Percentiles rank a stretch among this genome's conserved stretches.
phyloP scores from a whole-genome alignment of 2,797 vertebrate species.

The Anabacerthia variegaticeps region DNA sequence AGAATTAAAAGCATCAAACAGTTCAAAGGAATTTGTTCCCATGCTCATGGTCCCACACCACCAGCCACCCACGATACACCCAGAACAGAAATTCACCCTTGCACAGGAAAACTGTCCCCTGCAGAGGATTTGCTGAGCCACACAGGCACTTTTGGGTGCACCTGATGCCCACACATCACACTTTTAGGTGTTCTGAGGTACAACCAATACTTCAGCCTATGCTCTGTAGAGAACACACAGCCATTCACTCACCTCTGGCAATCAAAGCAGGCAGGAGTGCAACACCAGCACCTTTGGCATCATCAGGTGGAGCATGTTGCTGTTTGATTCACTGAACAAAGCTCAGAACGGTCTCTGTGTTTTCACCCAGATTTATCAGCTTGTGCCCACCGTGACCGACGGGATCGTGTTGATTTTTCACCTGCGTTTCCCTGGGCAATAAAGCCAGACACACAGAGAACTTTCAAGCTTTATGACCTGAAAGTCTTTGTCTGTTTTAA shows the following conservation, averaged over 20 bases:
- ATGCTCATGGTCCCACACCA: accelerated
- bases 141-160: accelerated
- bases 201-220: neutral
- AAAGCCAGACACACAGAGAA: neutral
- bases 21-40: neutral
- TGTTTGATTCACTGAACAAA: neutral
- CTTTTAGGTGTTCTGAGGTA: neutral
- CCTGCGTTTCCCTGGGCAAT: accelerated
- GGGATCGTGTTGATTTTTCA: accelerated
- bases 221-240: neutral
- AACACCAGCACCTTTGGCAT: neutral
- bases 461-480: neutral
- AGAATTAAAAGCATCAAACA: conserved; percentile 33
- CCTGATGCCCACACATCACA: too few relatives aligned
- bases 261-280: neutral
- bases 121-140: neutral
- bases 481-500: neutral
- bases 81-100: neutral
- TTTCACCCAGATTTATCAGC: neutral
- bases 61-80: neutral
- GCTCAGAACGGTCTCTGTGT: neutral
- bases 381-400: accelerated
- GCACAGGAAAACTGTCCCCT: neutral
- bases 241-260: neutral
- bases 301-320: neutral